Evolutionary conservation across 2,113 vertebrate genomes (phyloP).

Genomic region (Rattus norvegicus): GRCr8 NC_086023.1:112882501-112883000

Average conservation of each 20-base stretch:
- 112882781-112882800: background rate
- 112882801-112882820: background rate
- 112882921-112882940: background rate
- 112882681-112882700: background rate
- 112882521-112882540: background rate
- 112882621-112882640: conserved; percentile 6
- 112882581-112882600: background rate
- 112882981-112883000: background rate
- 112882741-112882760: background rate
- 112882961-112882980: background rate
- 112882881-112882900: background rate
- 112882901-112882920: background rate
- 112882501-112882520: background rate
- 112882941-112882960: background rate
- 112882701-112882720: background rate
- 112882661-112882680: background rate
- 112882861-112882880: background rate
- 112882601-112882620: background rate
- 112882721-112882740: background rate
- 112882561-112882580: background rate
- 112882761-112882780: background rate
- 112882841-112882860: background rate
- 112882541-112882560: conserved; percentile 2
- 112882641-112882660: background rate
- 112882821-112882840: background rate